phyloP scores from a whole-genome alignment of 1,140 invertebrate species.

The Camponotus floridanus region DNA sequence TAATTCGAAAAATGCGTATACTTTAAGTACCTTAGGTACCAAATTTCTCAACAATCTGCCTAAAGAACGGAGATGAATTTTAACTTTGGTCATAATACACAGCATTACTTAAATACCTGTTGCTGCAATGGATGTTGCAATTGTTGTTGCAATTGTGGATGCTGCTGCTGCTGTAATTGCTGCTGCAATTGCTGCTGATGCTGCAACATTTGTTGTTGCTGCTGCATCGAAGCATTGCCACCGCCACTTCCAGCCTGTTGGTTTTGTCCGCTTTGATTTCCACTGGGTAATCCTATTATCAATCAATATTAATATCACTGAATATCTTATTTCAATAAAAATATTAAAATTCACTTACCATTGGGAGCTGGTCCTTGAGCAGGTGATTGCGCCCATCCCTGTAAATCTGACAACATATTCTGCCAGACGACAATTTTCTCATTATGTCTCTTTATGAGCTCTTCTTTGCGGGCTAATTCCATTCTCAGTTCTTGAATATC shows the following conservation, averaged over 20 bases:
- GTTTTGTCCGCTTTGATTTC: constrained; percentile 76
- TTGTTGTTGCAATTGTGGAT: constrained; percentile 85
- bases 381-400: constrained; percentile 86
- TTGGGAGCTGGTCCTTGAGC: constrained; percentile 84
- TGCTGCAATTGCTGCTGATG: constrained; percentile 85
- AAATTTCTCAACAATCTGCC: constrained; percentile 56
- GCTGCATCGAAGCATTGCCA: constrained; percentile 72
- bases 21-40: background rate
- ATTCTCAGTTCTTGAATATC: constrained; percentile 94
- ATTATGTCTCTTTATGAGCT: constrained; percentile 94
- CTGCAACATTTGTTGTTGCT: constrained; percentile 84
- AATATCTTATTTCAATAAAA: constrained; percentile 23
- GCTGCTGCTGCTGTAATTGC: constrained; percentile 83
- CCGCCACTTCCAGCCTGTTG: constrained; percentile 78
- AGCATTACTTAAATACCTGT: constrained; percentile 81
- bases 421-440: constrained; percentile 97
- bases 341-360: constrained; percentile 79
- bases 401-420: constrained; percentile 92
- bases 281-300: constrained; percentile 80
- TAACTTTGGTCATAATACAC: constrained; percentile 56
- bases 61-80: constrained; percentile 45
- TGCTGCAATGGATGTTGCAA: constrained; percentile 78
- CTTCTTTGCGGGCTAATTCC: constrained; percentile 95
- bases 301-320: constrained; percentile 63
- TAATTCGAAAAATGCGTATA: constrained; percentile 32